phyloP scores from a whole-genome alignment of 2,797 vertebrate genomes.

The Enteromius viviparus region DNA sequence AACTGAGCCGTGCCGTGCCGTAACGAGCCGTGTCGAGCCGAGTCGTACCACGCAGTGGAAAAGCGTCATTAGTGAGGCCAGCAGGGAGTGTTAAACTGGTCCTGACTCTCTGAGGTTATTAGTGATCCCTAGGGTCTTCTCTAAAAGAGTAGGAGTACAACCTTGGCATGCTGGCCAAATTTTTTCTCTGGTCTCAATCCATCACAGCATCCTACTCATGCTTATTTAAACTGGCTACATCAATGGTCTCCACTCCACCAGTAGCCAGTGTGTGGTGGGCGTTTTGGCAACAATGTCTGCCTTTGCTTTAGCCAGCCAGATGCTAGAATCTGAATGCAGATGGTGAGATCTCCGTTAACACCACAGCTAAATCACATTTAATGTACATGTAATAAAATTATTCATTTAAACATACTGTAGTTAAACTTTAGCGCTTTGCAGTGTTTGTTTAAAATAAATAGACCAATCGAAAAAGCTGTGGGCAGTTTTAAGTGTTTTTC shows the following conservation, averaged over 20 bases:
- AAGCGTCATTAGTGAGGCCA: no score
- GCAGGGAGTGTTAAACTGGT: background rate
- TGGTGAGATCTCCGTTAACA: background rate
- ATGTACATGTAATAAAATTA: background rate
- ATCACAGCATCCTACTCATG: constrained; percentile 19
- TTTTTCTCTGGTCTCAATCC: constrained; percentile 5
- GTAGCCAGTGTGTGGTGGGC: constrained; percentile 1
- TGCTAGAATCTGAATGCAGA: constrained; percentile 1
- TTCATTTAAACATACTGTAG: background rate
- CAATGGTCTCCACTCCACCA: background rate
- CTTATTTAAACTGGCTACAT: background rate
- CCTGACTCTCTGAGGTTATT: background rate
- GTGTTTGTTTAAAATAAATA: background rate
- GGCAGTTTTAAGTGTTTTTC: background rate
- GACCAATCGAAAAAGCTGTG: background rate
- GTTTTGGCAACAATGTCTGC: constrained; percentile 7
- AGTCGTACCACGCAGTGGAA: no score
- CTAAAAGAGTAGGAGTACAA: constrained; percentile 1
- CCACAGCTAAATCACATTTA: background rate
- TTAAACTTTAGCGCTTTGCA: background rate
- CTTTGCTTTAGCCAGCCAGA: background rate
- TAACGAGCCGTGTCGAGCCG: no score
- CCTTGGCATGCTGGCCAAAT: background rate
- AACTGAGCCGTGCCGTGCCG: no score
- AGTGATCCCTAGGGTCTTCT: background rate